A percentile compares a stretch with the other conserved stretches of the same genome.
Evolutionary conservation across 1,140 invertebrate genomes (phyloP).

Genomic region (Drosophila miranda): DNA sequence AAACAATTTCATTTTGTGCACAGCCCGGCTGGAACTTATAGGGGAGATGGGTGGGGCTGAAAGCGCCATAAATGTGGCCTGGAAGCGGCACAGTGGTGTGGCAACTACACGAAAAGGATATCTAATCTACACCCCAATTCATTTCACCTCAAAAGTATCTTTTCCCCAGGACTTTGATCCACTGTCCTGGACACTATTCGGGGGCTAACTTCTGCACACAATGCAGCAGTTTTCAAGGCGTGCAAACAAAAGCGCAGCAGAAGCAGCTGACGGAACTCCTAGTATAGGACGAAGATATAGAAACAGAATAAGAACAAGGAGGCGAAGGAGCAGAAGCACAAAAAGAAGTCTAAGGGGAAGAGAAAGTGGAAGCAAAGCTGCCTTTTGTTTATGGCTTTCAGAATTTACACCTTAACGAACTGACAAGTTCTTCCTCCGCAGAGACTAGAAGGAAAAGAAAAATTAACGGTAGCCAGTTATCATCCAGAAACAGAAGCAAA

Average conservation of each 20-base stretch:
- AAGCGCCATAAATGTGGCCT: conserved; percentile 41
- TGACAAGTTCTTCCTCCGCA: conserved; percentile 30
- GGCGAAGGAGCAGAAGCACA: conserved; percentile 31
- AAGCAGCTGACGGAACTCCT: conserved; percentile 41
- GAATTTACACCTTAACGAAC: conserved; percentile 79
- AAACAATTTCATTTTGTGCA: conserved; percentile 78
- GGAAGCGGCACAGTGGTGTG: conserved; percentile 20
- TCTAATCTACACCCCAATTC: not conserved
- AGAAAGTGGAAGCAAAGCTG: conserved; percentile 21
- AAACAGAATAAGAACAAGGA: conserved; percentile 6
- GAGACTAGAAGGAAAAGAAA: conserved; percentile 21
- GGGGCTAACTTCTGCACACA: conserved; percentile 48
- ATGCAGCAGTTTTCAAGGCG: conserved; percentile 68
- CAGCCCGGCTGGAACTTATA: conserved; percentile 47
- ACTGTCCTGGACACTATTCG: conserved; percentile 26
- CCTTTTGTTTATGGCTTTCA: conserved; percentile 75
- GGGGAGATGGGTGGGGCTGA: conserved; percentile 5
- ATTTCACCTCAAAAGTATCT: too few species aligned
- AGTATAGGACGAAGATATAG: conserved; percentile 12
- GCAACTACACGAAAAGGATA: not conserved
- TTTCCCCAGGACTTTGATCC: not conserved
- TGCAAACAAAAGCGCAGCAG: conserved; percentile 70
- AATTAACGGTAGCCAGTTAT: conserved; percentile 68
- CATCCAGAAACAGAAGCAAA: conserved; percentile 38
- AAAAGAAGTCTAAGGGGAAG: not conserved